Evolutionary conservation across 2,888 invertebrate species (phyloP), one percentile per base, ranked within the genome.

Genomic region (Dendrolimus houi): DNA sequence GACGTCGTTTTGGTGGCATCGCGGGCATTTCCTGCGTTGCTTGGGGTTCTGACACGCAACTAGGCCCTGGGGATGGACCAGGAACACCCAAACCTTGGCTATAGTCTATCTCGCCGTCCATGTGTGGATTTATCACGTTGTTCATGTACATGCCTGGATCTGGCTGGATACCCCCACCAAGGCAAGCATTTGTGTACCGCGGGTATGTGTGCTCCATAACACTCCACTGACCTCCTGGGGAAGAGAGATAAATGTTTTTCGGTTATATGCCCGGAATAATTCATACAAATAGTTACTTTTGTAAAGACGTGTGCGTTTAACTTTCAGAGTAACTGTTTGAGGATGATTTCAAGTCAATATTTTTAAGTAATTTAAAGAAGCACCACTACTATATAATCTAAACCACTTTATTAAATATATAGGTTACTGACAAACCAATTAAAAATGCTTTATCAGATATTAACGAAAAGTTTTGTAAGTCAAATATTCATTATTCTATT

Each of bases 221-320:
- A 87, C 94, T 94, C 96, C 96, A 96, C 91, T 95, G 95, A 91
- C 95, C 94, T 92, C 95, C 95, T 95, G 94, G 93, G 47, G 93
- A 93, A 91, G 89, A 90, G 89, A 91, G 90, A 89, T 88, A 91
- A 92, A 92, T 85, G 88, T 79, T 78, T 81, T 79, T 80, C 78
- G 78, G 82, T 76, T 76, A 79, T 72, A 79, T 68, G 12, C 47
- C 69, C 66, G 73, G 68, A 67, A 69, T 63, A 68, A 72, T 65
- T 65, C 70, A 29, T 29, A 29, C 29, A 63, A 68, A 59, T 66
- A 62, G 60, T 62, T 71, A 72, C 70, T 29, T 72, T 57, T 62
- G 58, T 63, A 58, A 62, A 58, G 60, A 64, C 59, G 53, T 62
- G 59, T 63, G 60, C 60, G 57, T 62, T 63, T 62, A 29, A 29